phyloP scores from a whole-genome alignment of 2,113 vertebrate species.

The Mirounga angustirostris region DNA sequence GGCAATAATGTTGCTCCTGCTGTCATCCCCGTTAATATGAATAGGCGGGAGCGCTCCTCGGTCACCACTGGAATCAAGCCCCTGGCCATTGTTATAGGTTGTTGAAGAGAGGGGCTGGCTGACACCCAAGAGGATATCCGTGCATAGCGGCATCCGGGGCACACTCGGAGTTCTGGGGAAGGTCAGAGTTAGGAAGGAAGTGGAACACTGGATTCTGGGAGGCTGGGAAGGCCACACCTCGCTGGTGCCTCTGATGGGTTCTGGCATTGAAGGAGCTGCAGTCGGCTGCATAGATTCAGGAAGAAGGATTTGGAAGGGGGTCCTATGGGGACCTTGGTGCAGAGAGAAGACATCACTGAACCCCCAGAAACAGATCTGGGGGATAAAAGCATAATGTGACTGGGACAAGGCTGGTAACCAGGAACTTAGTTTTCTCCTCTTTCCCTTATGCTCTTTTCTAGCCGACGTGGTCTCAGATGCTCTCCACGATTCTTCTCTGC shows the following conservation, averaged over 20 bases:
- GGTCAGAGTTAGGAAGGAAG: neutral
- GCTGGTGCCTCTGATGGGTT: too few relatives aligned
- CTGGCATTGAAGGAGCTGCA: neutral
- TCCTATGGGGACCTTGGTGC: neutral
- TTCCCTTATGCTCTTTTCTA: neutral
- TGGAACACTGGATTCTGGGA: neutral
- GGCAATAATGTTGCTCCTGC: neutral
- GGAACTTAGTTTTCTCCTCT: neutral
- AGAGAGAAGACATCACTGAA: neutral
- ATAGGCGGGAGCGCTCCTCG: neutral
- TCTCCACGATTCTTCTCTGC: accelerated
- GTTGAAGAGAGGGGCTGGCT: neutral
- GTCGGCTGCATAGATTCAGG: neutral
- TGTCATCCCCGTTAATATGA: neutral
- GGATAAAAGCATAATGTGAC: neutral
- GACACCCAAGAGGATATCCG: neutral
- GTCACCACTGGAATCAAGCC: neutral
- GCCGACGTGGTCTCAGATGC: neutral
- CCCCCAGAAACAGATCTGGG: neutral
- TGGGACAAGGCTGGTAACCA: neutral
- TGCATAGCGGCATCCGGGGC: neutral
- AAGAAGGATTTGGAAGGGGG: neutral
- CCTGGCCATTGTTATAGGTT: neutral
- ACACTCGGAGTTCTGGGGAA: neutral
- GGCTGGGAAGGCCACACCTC: neutral